Base-by-base conservation (phyloP, 2,797 vertebrate genomes). In the Poeciliopsis gracilis region DNA sequence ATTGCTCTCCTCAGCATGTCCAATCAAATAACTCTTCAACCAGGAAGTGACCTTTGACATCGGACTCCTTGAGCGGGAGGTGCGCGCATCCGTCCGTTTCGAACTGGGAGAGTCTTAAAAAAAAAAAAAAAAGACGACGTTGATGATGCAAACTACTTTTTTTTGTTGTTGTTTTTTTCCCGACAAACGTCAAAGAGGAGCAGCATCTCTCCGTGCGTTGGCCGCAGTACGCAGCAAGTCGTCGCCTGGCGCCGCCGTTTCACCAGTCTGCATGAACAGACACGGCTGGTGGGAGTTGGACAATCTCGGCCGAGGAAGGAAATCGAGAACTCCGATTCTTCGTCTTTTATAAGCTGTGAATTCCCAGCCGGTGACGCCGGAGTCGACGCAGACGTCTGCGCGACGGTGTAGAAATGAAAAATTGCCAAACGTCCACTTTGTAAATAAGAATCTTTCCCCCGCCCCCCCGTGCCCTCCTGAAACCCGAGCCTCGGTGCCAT, bases 381-480 rank as follows among this genome's bases (percentile, higher is more conserved):
- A 92, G 88, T 81, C 88, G 49, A 72, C 69, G 10, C 43, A 81
- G 81, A 84, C 73, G 87, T 78, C 74, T 15, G 72, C 72, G 84
- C 89, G 72, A 90, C 82, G 77, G 61, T 72, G 81, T 80, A 28
- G 61, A 90, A 88, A 88, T 89, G 69, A 57, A 81, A 81, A 89
- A 91, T 94, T 93, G 91, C 93, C 92, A 94, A 95, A 95, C 93
- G 86, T 91, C 84, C 93, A 93, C 93, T 94, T 94, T 94, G 93
- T 94, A 93, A 94, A 94, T 94, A 94, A 92, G 87, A 94, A 90
- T 90, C 81, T 53, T 86, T 41, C 67, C 87, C n/a, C n/a, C n/a
- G n/a, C n/a, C n/a, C n/a, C 87, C 25, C 57, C 57, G 70, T 75
- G 2, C 76, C 87, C 72, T 45, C 38, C 67, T 28, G 46, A 46